Evolutionary conservation across 2,888 invertebrate genomes (phyloP), one percentile per base, ranked within the genome.

Genomic region (Bimastos eiseni): DNA sequence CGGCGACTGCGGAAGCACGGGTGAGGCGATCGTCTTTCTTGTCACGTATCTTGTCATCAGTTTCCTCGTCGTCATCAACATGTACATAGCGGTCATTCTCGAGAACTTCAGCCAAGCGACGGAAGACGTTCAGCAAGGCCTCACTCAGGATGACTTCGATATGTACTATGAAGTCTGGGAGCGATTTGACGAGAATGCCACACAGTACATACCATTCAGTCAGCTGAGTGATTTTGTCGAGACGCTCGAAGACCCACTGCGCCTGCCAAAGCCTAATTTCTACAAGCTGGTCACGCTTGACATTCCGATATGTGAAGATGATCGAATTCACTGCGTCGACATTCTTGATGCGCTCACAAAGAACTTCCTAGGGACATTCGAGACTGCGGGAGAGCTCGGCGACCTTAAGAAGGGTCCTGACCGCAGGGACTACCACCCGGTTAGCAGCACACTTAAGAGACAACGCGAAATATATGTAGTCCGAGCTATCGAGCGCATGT

Each of bases 121-220:
- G 92, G 99, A 99, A 96, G 99, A 99, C 95, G 99, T 99, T 92
- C 95, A 96, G 93, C 95, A 95, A 93, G 96, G 95, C 13, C 96
- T 99, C 92, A 99, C 99, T 91, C 98, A 98, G 95, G 99, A 99
- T 96, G 99, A 99, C 96, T 99, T 99, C 96, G 99, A 99, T 92
- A 98, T 99, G 98, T 99, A 98, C 96, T 99, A 99, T 95, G 99
- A 99, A 96, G 98, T 98, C 94, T 99, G 99, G 99, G 99, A 99
- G 96, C 97, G 98, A 95, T 99, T 98, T 95, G 99, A 99, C 96
- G 98, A 98, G 34, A 98, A 98, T 95, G 99, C 99, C 92, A 98
- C 98, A 36, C 98, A 99, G 95, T 99, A 98, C 96, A 98, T 99
- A 94, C 97, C 97, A 93, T 98, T 98, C 96, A 97, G 98, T 94